These are phyloP conservation scores for Campaea margaritaria DNA, from an alignment of 2,888 invertebrate species.

Conservation along the genomic window DNA sequence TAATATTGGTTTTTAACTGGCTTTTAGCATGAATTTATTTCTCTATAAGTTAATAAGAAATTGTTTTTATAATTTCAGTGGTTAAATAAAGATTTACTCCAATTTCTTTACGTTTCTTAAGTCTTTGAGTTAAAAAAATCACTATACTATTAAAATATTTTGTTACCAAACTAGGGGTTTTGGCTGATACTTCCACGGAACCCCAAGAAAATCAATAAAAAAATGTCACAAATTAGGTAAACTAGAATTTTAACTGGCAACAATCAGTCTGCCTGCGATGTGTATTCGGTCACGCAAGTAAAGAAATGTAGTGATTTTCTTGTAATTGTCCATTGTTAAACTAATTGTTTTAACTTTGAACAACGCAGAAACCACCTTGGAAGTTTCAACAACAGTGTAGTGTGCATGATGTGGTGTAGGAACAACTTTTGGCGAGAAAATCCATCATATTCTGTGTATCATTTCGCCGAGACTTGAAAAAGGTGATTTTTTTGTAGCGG, in stretches of 20 bases:
- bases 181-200: constrained; percentile 7
- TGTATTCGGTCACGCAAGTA: constrained; percentile 51
- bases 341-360: constrained; percentile 12
- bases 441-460: constrained; percentile 34
- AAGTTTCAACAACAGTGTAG: constrained; percentile 15
- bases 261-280: constrained; percentile 41
- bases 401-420: constrained; percentile 26
- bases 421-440: constrained; percentile 39
- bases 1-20: no score
- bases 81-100: no score
- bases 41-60: no score
- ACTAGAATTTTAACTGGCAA: constrained; percentile 39
- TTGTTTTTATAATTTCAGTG: no score
- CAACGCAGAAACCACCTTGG: constrained; percentile 5
- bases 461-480: constrained; percentile 49
- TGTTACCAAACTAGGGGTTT: not conserved
- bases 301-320: constrained; percentile 61
- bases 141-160: not conserved
- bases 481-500: constrained; percentile 61
- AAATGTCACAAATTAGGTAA: constrained; percentile 17
- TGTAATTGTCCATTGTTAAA: constrained; percentile 52
- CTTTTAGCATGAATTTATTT: no score
- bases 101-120: no score
- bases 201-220: constrained; percentile 32
- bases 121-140: no score